Base-by-base conservation (phyloP, 2,113 vertebrate species). In the Rhadina sibilatrix region DNA sequence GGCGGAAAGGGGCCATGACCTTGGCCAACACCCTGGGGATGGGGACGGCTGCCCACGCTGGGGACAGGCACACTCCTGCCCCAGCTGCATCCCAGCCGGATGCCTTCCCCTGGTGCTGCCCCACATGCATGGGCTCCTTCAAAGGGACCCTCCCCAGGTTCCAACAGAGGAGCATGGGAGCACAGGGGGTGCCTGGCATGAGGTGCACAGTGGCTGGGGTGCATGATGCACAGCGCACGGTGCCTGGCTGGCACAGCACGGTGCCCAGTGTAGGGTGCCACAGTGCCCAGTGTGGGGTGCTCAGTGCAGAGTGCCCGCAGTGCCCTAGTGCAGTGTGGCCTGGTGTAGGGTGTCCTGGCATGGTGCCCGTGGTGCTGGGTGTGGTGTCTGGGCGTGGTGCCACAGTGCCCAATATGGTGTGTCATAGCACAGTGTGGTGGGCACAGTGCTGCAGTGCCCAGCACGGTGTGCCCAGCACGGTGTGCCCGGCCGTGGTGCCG, bases 151-250 rank as follows among this genome's bases (percentile, higher is more conserved):
- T 74, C 12, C 60, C 14, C 33, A 20, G 37, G 13, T 63, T 57
- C 50, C 30, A 38, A 15, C 12, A 64, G 49, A 60, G 38, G 16
- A 60, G 13, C 3, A 7, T 1, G 4, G 46, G 35, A 56, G 19
- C 2, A 1, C 27, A 61, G 31, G n/a, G 15, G 6, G 4, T 70
- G 31, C 19, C 27, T 1, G 1, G 11, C 15, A 23, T 10, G 12
- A 28, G 27, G 31, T 11, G 37, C n/a, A 40, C 3, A 2, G 25
- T 9, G 57, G 33, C 30, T 0, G 0, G 14, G 24, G 27, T 5
- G 46, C 50, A 3, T 2, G 22, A 22, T 31, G 42, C 37, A 21
- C 5, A 5, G 54, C 3, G 15, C 2, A 1, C 27, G 19, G 35
- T 1, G 31, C 31, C 19, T 28, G 23, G 28, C 16, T 40, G 40